phyloP scores from a whole-genome alignment of 2,888 invertebrate genomes.

The Brachyopa scutellaris region DNA sequence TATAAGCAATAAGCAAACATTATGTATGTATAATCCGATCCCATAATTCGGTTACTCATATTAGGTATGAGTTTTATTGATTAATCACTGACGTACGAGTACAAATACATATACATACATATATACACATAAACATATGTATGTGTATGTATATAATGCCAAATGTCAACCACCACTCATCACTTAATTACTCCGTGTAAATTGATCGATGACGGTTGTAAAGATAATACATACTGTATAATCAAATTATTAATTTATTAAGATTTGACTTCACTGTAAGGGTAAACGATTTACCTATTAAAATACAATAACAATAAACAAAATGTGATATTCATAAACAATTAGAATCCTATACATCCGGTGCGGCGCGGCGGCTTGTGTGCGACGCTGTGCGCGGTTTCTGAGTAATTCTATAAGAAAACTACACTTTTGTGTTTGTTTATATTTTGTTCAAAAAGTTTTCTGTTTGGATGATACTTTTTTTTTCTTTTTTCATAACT shows the following conservation, averaged over 20 bases:
- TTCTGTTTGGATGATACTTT: neutral
- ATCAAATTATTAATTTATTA: constrained; percentile 41
- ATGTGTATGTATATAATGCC: constrained; percentile 36
- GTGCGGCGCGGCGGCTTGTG: no score
- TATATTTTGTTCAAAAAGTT: neutral
- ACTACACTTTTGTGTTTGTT: no score
- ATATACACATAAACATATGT: no score
- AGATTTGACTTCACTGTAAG: neutral
- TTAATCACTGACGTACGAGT: constrained; percentile 22
- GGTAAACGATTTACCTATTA: constrained; percentile 2
- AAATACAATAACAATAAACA: constrained; percentile 31
- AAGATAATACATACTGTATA: constrained; percentile 10
- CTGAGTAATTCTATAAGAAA: constrained; percentile 4
- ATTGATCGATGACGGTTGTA: constrained; percentile 53
- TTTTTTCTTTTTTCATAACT: constrained; percentile 10
- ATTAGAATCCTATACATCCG: constrained; percentile 43
- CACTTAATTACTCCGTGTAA: constrained; percentile 42
- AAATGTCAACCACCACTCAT: constrained; percentile 47
- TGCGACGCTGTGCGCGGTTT: neutral
- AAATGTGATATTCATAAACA: constrained; percentile 20
- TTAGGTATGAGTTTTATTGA: no score
- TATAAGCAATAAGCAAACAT: no score
- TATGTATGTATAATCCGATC: no score
- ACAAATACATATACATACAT: no score
- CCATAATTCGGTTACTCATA: no score